Base-by-base conservation (phyloP, 2,113 vertebrate species). In the Megaleporinus macrocephalus region DNA sequence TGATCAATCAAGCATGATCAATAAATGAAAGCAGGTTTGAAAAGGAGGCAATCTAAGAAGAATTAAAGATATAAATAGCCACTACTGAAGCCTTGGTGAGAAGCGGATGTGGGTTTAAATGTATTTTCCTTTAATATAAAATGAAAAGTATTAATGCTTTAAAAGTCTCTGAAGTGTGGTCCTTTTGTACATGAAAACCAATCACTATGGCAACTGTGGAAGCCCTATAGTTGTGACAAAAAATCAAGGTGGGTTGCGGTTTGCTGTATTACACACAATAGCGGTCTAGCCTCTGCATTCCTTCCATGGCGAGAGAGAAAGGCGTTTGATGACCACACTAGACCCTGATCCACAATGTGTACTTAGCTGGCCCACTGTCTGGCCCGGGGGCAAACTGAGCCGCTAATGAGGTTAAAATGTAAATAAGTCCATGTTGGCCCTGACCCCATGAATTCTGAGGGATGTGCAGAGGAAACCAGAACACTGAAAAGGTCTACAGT, bases 361-460 rank as follows among this genome's bases (percentile, higher is more conserved):
- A 62, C 78, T 68, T 83, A 77, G 70, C 61, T 65, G 74, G 69
- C 61, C 66, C 10, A 10, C 27, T 27, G 59, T 53, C 44, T 81
- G 13, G 14, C 44, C 55, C 22, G 0, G 47, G n/a, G 53, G 63
- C 71, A 73, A 75, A 24, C 62, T 44, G 79, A 57, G 62, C 62
- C 27, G n/a, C 36, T 76, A 81, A 76, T 81, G 73, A 81, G 72
- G 62, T 69, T 76, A 68, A 81, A 81, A 75, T 69, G 49, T 81
- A 81, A 81, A 81, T 72, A 81, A 57, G 75, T 26, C 6, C 49
- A 69, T 18, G 44, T 7, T 76, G 80, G 11, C 29, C 62, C 66
- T 16, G 27, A 30, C 62, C 59, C 3, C 20, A n/a, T 59, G 49
- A 74, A 81, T 72, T 57, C 27, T 41, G 33, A 75, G 30, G 44